These are phyloP conservation scores for Cheirogaleus major DNA, from an alignment of 2,797 vertebrate genomes.

Conservation along the genomic window DNA sequence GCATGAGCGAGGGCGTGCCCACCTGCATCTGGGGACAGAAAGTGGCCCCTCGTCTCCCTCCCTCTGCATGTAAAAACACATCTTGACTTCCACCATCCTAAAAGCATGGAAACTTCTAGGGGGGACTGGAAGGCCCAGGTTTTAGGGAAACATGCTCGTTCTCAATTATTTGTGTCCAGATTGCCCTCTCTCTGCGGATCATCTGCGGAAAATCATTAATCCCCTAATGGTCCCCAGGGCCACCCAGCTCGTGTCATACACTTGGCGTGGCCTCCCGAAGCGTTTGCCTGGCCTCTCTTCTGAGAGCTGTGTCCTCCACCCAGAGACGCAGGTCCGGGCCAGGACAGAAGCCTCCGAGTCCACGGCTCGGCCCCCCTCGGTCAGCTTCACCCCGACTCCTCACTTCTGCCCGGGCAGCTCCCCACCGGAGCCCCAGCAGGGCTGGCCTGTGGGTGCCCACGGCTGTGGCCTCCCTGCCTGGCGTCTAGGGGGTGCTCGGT, in stretches of 20 bases:
- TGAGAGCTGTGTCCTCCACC: background rate
- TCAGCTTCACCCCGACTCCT: rapidly evolving
- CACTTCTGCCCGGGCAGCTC: background rate
- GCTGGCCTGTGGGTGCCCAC: background rate
- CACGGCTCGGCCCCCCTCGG: background rate
- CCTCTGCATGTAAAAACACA: background rate
- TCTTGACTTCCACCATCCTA: background rate
- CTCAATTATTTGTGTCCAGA: background rate
- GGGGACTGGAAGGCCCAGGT: background rate
- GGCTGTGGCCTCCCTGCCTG: rapidly evolving
- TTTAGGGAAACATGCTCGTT: background rate
- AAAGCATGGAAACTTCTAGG: background rate
- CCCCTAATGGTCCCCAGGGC: constrained; percentile 2
- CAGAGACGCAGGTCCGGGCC: background rate
- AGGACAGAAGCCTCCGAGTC: background rate
- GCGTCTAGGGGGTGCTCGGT: background rate
- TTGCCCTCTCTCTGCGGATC: background rate
- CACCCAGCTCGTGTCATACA: background rate
- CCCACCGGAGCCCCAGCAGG: no score
- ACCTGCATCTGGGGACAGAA: rapidly evolving
- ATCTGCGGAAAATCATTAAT: background rate
- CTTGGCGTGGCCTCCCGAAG: background rate
- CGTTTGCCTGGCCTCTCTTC: background rate
- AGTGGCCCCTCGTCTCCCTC: background rate
- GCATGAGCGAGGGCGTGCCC: background rate